Evolutionary conservation across 2,113 vertebrate genomes (phyloP), one percentile per base, ranked within the genome.

Genomic region (Calidris pugnax): DNA sequence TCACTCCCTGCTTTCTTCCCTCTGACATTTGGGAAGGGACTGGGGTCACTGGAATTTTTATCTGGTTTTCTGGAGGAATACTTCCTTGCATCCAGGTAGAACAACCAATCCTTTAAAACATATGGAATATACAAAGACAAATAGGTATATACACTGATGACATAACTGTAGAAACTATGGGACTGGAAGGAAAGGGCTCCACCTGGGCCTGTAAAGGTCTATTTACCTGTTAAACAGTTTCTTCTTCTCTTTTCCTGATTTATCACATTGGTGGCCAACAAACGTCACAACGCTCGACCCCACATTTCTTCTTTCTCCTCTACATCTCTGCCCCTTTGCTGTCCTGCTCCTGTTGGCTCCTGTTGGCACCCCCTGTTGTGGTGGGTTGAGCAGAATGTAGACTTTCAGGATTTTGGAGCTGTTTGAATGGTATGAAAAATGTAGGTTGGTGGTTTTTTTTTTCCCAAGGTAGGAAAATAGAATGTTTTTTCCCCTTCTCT

Each of bases 401-500:
- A 22, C 56, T 19, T 23, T 10, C 19, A 50, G 45, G 14, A 75
- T 7, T 72, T 75, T 56, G 51, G 33, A 85, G 76, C 32, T 74
- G 28, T 51, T 81, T 86, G 83, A 20, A 12, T 9, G 47, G 53
- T 28, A 12, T 45, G 72, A 45, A 81, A 67, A 37, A 74, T 39
- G 8, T 12, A 17, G 8, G 2, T 35, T n/a, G 2, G 23, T 45
- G n/a, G 41, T 19, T 53, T 59, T 66, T 85, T 48, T 85, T 81
- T 79, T 30, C 37, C 71, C 88, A 88, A 83, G 21, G 86, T 83
- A 84, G 90, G 83, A 90, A 90, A 90, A 80, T 35, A 48, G n/a
- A 23, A 10, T 16, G 5, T 23, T 88, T 96, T 96, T 93, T 57
- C 82, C 80, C 47, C 67, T 84, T 90, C 75, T 86, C 41, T 96